These are phyloP conservation scores for Cirrhinus molitorella DNA, from an alignment of 2,797 vertebrate species.

Conservation along the genomic window DNA sequence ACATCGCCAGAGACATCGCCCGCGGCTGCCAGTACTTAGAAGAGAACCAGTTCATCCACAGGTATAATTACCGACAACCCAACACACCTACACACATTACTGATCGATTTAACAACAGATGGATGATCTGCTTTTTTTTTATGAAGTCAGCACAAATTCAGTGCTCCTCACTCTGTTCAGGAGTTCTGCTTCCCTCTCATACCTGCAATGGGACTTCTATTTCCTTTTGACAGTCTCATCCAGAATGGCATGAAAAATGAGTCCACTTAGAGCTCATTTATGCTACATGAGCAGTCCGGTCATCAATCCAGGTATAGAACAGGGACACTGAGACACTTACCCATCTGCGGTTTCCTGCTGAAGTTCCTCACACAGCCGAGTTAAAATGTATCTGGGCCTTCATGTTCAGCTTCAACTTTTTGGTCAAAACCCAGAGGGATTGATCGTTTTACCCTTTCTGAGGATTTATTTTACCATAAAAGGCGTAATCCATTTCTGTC, in stretches of 20 bases:
- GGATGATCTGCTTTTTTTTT: slow-evolving; percentile 1
- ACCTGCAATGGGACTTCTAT: slow-evolving; percentile 50
- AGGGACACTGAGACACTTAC: slow-evolving; percentile 32
- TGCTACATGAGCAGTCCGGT: slow-evolving; percentile 66
- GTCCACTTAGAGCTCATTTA: slow-evolving; percentile 73
- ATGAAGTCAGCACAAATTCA: slow-evolving; percentile 53
- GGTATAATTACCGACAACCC: slow-evolving; percentile 75
- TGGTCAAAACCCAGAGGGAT: neutral
- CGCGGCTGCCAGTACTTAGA: slow-evolving; percentile 97
- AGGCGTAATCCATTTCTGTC: neutral
- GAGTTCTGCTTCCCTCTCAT: slow-evolving; percentile 26
- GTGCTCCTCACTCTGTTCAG: neutral
- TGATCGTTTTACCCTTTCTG: neutral
- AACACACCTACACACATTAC: slow-evolving; percentile 23
- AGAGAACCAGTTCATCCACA: slow-evolving; percentile 99
- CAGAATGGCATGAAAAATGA: slow-evolving; percentile 68
- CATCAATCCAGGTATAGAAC: slow-evolving; percentile 73
- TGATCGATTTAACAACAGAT: slow-evolving; percentile 28
- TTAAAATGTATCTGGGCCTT: slow-evolving; percentile 63
- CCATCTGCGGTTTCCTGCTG: slow-evolving; percentile 40
- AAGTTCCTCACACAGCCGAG: slow-evolving; percentile 26
- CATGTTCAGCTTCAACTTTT: neutral
- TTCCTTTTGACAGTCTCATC: slow-evolving; percentile 49
- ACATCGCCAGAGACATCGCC: slow-evolving; percentile 93
- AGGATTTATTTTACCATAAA: neutral